These are phyloP conservation scores for Acipenser oxyrinchus DNA, from an alignment of 2,797 vertebrate species.

Conservation along the genomic window DNA sequence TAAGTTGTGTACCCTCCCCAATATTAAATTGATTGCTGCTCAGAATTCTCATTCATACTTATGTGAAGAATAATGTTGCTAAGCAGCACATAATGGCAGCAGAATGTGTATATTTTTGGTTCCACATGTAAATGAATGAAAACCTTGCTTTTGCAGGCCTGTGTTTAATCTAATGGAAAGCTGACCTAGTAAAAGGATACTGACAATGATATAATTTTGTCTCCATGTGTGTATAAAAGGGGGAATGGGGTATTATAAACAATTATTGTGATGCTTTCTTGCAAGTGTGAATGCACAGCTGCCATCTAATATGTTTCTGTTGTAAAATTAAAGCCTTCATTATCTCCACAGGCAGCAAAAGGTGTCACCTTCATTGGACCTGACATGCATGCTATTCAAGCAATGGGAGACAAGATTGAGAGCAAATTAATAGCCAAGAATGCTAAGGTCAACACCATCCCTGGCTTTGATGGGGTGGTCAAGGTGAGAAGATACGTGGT, in stretches of 20 bases:
- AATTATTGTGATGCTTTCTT: slow-evolving; percentile 37
- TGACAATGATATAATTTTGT: slow-evolving; percentile 19
- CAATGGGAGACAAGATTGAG: slow-evolving; percentile 95
- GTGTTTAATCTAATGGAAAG: too few relatives aligned
- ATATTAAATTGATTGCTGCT: too few relatives aligned
- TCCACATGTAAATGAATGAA: too few relatives aligned
- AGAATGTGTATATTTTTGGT: too few relatives aligned
- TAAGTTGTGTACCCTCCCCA: too few relatives aligned
- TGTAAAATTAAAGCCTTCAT: slow-evolving; percentile 68
- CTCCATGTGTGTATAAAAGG: slow-evolving; percentile 35
- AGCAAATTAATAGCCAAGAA: slow-evolving; percentile 87
- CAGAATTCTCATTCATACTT: too few relatives aligned
- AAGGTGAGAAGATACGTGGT: slow-evolving; percentile 67
- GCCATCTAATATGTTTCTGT: slow-evolving; percentile 58
- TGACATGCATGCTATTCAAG: slow-evolving; percentile 79
- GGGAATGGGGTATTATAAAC: slow-evolving; percentile 47
- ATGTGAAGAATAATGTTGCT: too few relatives aligned
- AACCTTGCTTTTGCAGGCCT: too few relatives aligned
- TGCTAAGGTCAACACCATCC: slow-evolving; percentile 80
- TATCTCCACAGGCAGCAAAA: slow-evolving; percentile 77
- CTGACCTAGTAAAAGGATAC: slow-evolving; percentile 13
- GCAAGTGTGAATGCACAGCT: slow-evolving; percentile 38
- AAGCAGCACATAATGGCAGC: too few relatives aligned
- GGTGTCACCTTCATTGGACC: slow-evolving; percentile 89
- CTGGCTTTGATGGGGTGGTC: slow-evolving; percentile 67